phyloP scores from a whole-genome alignment of 2,888 invertebrate species.

The Sclerodermus sp. region DNA sequence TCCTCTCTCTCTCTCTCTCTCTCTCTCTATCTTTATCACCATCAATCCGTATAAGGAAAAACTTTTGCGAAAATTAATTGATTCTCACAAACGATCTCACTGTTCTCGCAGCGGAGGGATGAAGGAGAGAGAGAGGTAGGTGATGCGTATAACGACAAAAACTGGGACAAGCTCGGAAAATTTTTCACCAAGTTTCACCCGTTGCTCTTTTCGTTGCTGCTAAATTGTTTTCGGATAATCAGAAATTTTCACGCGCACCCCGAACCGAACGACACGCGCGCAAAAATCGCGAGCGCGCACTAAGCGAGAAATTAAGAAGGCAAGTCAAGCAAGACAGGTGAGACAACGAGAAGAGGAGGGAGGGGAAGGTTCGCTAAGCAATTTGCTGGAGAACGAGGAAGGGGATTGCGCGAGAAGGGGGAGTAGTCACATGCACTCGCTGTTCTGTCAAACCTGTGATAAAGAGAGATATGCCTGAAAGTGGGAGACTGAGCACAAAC shows the following conservation, averaged over 20 bases:
- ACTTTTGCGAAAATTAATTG: too few relatives aligned
- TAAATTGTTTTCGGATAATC: too few relatives aligned
- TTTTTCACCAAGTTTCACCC: too few relatives aligned
- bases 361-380: slow-evolving; percentile 20
- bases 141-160: too few relatives aligned
- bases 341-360: slow-evolving; percentile 10
- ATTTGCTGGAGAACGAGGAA: slow-evolving; percentile 8
- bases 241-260: too few relatives aligned
- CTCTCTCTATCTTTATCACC: too few relatives aligned
- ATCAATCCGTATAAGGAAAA: too few relatives aligned
- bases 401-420: slow-evolving; percentile 5
- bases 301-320: slow-evolving; percentile 33
- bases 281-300: slow-evolving; percentile 30
- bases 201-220: too few relatives aligned
- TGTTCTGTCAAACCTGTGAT: slow-evolving; percentile 3
- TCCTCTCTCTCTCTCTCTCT: background rate
- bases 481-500: background rate
- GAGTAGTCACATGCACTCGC: slow-evolving; percentile 7
- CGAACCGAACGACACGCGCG: slow-evolving; percentile 3
- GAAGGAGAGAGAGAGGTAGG: too few relatives aligned
- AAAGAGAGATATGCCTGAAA: background rate
- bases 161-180: too few relatives aligned
- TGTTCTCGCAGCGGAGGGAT: too few relatives aligned
- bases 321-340: slow-evolving; percentile 18
- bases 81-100: too few relatives aligned